Evolutionary conservation across 2,113 vertebrate genomes (phyloP).

Genomic region (Silurus meridionalis): DNA sequence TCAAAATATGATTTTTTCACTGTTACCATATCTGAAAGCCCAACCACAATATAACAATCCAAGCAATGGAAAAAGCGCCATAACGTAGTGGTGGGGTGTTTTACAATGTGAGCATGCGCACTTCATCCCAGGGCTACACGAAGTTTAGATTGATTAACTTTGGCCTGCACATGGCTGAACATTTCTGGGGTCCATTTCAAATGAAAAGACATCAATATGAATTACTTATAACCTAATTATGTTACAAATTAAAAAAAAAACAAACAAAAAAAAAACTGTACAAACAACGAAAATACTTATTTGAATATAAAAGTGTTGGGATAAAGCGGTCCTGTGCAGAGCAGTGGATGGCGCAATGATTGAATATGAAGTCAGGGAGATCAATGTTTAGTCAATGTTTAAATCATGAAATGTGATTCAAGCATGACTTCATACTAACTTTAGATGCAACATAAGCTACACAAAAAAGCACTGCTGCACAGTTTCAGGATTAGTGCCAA

Average conservation of each 20-base stretch:
- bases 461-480: neutral
- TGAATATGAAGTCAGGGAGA: neutral
- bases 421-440: neutral
- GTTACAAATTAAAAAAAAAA: neutral
- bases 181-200: too few species aligned
- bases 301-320: neutral
- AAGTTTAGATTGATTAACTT: neutral
- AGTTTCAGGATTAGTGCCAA: neutral
- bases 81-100: neutral
- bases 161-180: neutral
- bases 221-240: neutral
- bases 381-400: neutral
- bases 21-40: neutral
- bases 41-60: neutral
- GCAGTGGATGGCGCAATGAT: neutral
- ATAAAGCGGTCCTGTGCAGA: neutral
- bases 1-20: neutral
- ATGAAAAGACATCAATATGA: too few species aligned
- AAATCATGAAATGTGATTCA: neutral
- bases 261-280: too few species aligned
- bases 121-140: neutral
- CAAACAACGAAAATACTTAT: neutral
- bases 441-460: neutral
- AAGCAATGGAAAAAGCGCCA: neutral
- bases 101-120: slow-evolving; percentile 8